Conservation (phyloP, 2,888 invertebrate species). For the Pasiphila rectangulata region DNA sequence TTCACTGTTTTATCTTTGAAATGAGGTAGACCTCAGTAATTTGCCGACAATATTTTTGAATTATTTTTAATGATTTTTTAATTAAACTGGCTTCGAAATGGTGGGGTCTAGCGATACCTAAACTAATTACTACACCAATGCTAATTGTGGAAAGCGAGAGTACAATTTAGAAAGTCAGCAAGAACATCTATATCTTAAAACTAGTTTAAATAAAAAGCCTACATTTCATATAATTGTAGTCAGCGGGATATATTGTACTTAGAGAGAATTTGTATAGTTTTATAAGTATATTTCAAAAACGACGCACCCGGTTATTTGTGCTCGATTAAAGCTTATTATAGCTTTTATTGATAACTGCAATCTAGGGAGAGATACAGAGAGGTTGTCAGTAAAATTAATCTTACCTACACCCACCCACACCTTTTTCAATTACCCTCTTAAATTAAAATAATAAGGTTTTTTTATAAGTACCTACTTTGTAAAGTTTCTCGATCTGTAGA, state of each 20-base stretch:
- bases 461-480: too few relatives aligned
- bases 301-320: conserved; percentile 43
- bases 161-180: conserved; percentile 40
- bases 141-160: conserved; percentile 45
- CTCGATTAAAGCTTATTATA: conserved; percentile 32
- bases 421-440: too few relatives aligned
- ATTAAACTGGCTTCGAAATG: conserved; percentile 45
- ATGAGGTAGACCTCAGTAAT: conserved; percentile 33
- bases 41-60: conserved; percentile 33
- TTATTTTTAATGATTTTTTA: conserved; percentile 32
- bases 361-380: not conserved
- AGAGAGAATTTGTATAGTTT: conserved; percentile 55
- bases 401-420: too few relatives aligned
- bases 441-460: too few relatives aligned
- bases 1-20: conserved; percentile 25
- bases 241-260: conserved; percentile 54
- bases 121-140: conserved; percentile 50
- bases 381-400: not conserved
- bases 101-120: conserved; percentile 75
- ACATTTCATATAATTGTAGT: conserved; percentile 52
- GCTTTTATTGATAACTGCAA: too few relatives aligned
- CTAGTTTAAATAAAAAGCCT: conserved; percentile 64
- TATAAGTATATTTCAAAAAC: conserved; percentile 49
- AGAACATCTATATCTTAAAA: conserved; percentile 56
- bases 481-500: too few relatives aligned